phyloP scores from a whole-genome alignment of 2,797 vertebrate genomes.

The Agapornis canus region DNA sequence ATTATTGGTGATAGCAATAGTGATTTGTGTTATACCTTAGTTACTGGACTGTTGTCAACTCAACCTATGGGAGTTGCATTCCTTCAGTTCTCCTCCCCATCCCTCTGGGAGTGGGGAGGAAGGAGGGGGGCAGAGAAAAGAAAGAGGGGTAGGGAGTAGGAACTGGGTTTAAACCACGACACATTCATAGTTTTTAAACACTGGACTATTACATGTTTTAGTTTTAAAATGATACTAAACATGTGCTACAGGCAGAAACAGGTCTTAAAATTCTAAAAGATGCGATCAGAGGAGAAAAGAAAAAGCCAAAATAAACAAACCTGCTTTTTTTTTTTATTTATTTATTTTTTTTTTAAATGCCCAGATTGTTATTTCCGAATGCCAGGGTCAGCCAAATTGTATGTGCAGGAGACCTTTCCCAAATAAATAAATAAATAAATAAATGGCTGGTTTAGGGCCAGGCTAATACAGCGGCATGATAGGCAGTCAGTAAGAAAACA shows the following conservation, averaged over 20 bases:
- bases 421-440: too few relatives aligned
- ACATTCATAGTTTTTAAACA: background rate
- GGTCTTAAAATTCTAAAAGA: background rate
- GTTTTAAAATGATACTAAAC: background rate
- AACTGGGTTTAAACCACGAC: too few relatives aligned
- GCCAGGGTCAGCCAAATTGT: background rate
- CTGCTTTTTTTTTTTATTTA: background rate
- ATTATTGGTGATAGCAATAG: too few relatives aligned
- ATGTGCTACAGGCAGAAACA: background rate
- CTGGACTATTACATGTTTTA: background rate
- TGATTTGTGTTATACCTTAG: too few relatives aligned
- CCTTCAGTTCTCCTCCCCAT: too few relatives aligned
- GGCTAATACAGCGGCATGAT: background rate
- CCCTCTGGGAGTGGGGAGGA: too few relatives aligned
- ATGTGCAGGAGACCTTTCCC: background rate
- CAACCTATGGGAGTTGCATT: too few relatives aligned
- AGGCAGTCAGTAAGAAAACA: background rate
- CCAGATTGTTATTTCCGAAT: background rate
- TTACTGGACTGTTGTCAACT: too few relatives aligned
- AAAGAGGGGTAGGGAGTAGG: too few relatives aligned
- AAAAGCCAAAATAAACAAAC: background rate
- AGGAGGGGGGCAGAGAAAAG: too few relatives aligned
- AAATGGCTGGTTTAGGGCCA: background rate
- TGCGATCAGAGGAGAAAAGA: fast-evolving
- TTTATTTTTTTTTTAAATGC: background rate